phyloP scores from a whole-genome alignment of 2,888 invertebrate species.

The Agapetus fuscipes region DNA sequence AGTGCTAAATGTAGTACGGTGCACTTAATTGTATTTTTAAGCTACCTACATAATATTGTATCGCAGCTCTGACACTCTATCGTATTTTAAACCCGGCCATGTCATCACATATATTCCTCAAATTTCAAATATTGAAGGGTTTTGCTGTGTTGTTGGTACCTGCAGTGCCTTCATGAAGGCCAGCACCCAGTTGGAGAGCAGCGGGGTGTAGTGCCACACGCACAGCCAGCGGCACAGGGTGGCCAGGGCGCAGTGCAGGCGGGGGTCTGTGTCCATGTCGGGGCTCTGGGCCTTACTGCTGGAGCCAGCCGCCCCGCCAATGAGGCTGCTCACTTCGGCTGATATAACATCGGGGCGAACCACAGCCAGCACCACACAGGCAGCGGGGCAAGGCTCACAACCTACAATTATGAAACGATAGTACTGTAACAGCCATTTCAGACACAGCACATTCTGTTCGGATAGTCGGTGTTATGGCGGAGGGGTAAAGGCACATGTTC shows the following conservation, averaged over 20 bases:
- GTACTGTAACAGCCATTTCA: not conserved
- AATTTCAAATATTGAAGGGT: too few species aligned
- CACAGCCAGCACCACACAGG: conserved; percentile 50
- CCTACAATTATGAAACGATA: conserved; percentile 25
- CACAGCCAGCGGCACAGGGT: conserved; percentile 61
- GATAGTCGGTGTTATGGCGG: too few species aligned
- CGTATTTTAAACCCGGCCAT: too few species aligned
- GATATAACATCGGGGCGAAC: conserved; percentile 32
- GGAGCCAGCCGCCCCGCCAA: not conserved
- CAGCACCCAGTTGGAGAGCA: conserved; percentile 56
- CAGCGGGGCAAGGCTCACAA: conserved; percentile 46
- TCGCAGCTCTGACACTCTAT: too few species aligned
- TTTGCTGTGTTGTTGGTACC: too few species aligned
- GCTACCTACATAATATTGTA: too few species aligned
- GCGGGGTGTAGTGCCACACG: conserved; percentile 51
- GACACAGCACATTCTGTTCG: too few species aligned
- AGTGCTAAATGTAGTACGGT: too few species aligned
- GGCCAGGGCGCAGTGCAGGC: conserved; percentile 51
- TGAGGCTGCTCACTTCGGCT: conserved; percentile 28
- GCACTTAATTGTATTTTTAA: too few species aligned
- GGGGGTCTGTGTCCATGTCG: conserved; percentile 37
- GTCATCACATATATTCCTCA: too few species aligned
- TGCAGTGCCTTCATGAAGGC: conserved; percentile 57
- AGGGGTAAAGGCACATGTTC: too few species aligned
- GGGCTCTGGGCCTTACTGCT: too few species aligned